A percentile compares a stretch with the other conserved stretches of the same genome.
Conservation (phyloP, 2,797 vertebrate species). For the Helicolenus hilgendorfi region DNA sequence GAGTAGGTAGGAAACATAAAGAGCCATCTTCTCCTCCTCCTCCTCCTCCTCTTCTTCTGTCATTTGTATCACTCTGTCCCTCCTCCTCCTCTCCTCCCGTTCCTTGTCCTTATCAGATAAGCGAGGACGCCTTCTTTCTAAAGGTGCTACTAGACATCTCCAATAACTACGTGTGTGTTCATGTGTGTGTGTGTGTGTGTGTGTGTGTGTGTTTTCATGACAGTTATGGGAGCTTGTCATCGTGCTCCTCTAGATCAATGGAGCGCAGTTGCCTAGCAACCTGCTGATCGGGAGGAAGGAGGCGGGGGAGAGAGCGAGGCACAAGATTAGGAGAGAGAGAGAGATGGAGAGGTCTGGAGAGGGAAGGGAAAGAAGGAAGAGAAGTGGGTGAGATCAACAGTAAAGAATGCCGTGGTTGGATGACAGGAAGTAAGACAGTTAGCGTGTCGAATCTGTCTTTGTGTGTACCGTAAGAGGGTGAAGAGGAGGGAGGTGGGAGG, state of each 20-base stretch:
- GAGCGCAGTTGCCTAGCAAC: conserved; percentile 92
- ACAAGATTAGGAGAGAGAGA: conserved; percentile 77
- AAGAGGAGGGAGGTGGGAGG: conserved; percentile 47
- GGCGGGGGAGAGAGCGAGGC: conserved; percentile 51
- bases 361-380: conserved; percentile 56
- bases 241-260: conserved; percentile 89
- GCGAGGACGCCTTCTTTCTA: conserved; percentile 69
- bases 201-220: conserved; percentile 76
- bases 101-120: conserved; percentile 81
- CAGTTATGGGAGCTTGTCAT: conserved; percentile 91
- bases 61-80: conserved; percentile 68
- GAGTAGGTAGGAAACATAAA: conserved; percentile 60
- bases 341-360: conserved; percentile 68
- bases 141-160: conserved; percentile 76
- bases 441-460: conserved; percentile 69
- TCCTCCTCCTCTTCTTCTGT: conserved; percentile 53
- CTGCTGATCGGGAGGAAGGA: conserved; percentile 85
- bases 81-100: conserved; percentile 65
- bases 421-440: conserved; percentile 73
- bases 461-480: conserved; percentile 57
- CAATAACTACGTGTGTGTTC: conserved; percentile 62
- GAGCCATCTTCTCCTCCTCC: conserved; percentile 55
- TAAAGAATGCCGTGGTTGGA: conserved; percentile 76
- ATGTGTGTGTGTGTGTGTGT: conserved; percentile 30
- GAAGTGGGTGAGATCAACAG: conserved; percentile 83